phyloP scores from a whole-genome alignment of 2,797 vertebrate species.

The Gymnoscopelus braueri region DNA sequence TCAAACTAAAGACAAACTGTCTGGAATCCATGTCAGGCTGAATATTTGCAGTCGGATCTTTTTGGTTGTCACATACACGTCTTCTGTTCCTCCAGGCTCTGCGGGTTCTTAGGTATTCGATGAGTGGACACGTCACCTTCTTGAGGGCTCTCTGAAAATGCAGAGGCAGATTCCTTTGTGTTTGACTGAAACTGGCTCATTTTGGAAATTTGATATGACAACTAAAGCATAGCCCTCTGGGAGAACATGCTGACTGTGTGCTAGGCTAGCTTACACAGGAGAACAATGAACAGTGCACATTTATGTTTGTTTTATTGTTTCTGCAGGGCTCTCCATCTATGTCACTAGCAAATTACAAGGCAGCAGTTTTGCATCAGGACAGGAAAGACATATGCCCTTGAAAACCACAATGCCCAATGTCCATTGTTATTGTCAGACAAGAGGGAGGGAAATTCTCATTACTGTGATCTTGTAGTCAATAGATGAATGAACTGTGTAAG shows the following conservation, averaged over 20 bases:
- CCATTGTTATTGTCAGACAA: no score
- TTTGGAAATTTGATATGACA: slow-evolving; percentile 64
- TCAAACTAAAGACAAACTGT: slow-evolving; percentile 49
- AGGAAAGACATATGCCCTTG: not conserved
- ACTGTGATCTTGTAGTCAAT: no score
- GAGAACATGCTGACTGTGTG: slow-evolving; percentile 28
- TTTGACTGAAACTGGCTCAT: slow-evolving; percentile 62
- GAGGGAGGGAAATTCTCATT: no score
- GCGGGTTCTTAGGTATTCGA: slow-evolving; percentile 64
- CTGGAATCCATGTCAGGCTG: slow-evolving; percentile 51
- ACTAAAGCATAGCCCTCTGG: slow-evolving; percentile 52
- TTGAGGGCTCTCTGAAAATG: slow-evolving; percentile 62
- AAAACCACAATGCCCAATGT: not conserved
- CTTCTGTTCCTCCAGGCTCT: slow-evolving; percentile 66
- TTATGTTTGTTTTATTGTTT: slow-evolving; percentile 54
- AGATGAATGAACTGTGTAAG: no score
- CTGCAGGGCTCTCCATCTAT: slow-evolving; percentile 7
- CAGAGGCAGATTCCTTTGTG: slow-evolving; percentile 46
- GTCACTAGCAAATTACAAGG: slow-evolving; percentile 29
- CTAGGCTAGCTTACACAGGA: no score
- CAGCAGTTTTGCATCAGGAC: slow-evolving; percentile 39
- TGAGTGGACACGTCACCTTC: slow-evolving; percentile 68
- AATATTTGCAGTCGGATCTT: slow-evolving; percentile 66
- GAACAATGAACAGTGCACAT: slow-evolving; percentile 35
- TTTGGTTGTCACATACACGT: slow-evolving; percentile 59